Base-by-base conservation (phyloP, 2,888 invertebrate genomes). In the Cephus pygmeus region DNA sequence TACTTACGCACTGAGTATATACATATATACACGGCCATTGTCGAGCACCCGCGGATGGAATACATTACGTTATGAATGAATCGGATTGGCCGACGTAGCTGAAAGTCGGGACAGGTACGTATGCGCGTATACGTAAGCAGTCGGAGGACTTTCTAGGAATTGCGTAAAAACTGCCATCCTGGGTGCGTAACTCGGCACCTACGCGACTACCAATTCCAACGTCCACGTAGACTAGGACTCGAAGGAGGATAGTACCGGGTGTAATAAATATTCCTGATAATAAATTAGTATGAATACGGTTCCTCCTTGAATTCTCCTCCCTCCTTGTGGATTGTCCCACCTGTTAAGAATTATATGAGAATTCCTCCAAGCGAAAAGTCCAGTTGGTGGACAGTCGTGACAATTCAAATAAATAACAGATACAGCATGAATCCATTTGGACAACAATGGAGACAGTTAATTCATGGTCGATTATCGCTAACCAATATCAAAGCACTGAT, bases 61-160 rank as follows among this genome's bases (percentile, higher is more conserved):
- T 81, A 80, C 77, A 78, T 81, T 81, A 81, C 73, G 56, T 78
- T 35, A 40, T 33, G 78, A 77, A 80, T 79, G 76, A 81, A 81
- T 75, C 56, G 76, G 71, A 71, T 71, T 71, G 71, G 71, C 71
- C 71, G 31, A 34, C 34, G 33, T 33, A 34, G 33, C 71, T 31
- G 71, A 71, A 31, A 33, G 71, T 34, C 31, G 23, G 71, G 71
- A 71, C 71, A 31, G 71, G 71, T 71, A 34, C 71, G 71, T 71
- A 31, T 31, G 12, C 12, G 56, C 56, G 9, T 56, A 23, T 56
- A 34, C 71, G 71, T 71, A 34, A 31, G 71, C 71, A 15, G 12
- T 6, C 71, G 9, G 12, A 34, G 15, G 71, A 71, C 71, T 71
- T 71, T 71, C 71, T 71, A 71, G 12, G 71, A 33, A 71, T 71